Base-by-base conservation (phyloP, 1,140 invertebrate genomes). In the Orussus abietinus region DNA sequence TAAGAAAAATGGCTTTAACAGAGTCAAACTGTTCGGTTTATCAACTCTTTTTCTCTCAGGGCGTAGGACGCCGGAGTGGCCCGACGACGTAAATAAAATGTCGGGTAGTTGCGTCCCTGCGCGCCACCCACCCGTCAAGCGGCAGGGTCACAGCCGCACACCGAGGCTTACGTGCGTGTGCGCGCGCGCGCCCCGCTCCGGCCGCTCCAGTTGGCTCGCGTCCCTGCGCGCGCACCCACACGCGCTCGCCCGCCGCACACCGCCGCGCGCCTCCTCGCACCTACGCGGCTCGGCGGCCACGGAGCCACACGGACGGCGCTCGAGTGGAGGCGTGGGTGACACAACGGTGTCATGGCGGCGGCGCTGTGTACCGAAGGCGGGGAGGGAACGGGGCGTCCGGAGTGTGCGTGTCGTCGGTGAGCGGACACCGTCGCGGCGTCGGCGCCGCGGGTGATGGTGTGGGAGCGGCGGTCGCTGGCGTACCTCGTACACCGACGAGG, bases 61-160 rank as follows among this genome's bases (percentile, higher is more conserved):
- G n/a, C n/a, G n/a, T n/a, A n/a, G n/a, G n/a, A n/a, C n/a, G n/a
- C n/a, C n/a, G n/a, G n/a, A n/a, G n/a, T n/a, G n/a, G n/a, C n/a
- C n/a, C n/a, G n/a, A n/a, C n/a, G n/a, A n/a, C n/a, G n/a, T n/a
- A n/a, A n/a, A n/a, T n/a, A n/a, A n/a, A n/a, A n/a, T n/a, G n/a
- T n/a, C n/a, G n/a, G n/a, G n/a, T n/a, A n/a, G n/a, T n/a, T 59
- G 59, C 61, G 60, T 47, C 53, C 61, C 59, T 64, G 60, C 45
- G 51, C 51, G 50, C 59, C 59, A 59, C 56, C 61, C 59, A 62
- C 58, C 57, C 56, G 50, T 33, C 53, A 38, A 45, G 43, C 55
- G 47, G 57, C 61, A 64, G 59, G 61, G 61, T 64, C 61, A 64
- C 59, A 51, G 55, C 56, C 22, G 33, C 42, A 43, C 31, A 48